Evolutionary conservation across 2,113 vertebrate species (phyloP).

Genomic region (Indri indri): DNA sequence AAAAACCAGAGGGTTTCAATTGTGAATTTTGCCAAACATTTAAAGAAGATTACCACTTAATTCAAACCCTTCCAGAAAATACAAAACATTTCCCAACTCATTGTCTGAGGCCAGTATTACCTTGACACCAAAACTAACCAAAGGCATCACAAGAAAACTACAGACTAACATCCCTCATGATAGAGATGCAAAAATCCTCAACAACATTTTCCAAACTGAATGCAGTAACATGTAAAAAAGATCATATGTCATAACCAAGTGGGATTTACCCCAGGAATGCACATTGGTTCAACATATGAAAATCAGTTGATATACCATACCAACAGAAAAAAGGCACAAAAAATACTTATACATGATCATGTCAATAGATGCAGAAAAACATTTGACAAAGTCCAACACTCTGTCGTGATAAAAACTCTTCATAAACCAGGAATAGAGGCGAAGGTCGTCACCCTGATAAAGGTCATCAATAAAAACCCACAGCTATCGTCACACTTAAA

Average conservation of each 20-base stretch:
- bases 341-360: not conserved
- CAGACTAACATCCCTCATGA: fast-evolving
- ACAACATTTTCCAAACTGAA: not conserved
- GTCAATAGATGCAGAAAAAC: not conserved
- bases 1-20: not conserved
- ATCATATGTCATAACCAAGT: not conserved
- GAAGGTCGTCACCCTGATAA: not conserved
- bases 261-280: not conserved
- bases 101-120: not conserved
- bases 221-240: not conserved
- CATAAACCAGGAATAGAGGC: not conserved
- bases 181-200: not conserved
- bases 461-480: not conserved
- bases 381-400: not conserved
- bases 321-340: not conserved
- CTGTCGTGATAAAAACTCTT: not conserved
- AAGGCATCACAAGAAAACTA: not conserved
- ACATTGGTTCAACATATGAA: not conserved
- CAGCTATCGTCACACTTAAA: not conserved
- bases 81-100: not conserved
- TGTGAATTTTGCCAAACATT: not conserved
- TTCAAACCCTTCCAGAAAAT: not conserved
- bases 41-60: not conserved
- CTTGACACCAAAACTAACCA: not conserved
- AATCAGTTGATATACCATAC: not conserved